phyloP scores from a whole-genome alignment of 2,888 invertebrate genomes.

The Pheosia gnoma region DNA sequence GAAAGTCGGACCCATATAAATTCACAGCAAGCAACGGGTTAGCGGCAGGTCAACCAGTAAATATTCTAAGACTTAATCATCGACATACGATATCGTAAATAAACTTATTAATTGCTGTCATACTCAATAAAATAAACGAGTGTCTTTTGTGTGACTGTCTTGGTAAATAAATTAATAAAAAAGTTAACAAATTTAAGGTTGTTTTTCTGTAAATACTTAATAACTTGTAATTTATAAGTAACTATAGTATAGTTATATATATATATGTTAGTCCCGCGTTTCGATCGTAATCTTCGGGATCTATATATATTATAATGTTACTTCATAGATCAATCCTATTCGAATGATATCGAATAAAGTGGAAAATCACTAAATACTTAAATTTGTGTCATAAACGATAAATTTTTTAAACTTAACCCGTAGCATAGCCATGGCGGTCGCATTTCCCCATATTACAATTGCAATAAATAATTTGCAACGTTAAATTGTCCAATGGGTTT shows the following conservation, averaged over 20 bases:
- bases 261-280: too few relatives aligned
- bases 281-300: too few relatives aligned
- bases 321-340: too few relatives aligned
- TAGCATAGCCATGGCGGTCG: constrained; percentile 33
- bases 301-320: too few relatives aligned
- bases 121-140: background rate
- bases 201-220: background rate
- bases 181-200: background rate
- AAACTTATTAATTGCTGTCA: constrained; percentile 1
- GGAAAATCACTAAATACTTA: background rate
- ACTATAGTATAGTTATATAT: too few relatives aligned
- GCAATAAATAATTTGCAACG: constrained; percentile 57
- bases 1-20: constrained; percentile 9
- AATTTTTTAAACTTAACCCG: constrained; percentile 19
- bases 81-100: constrained; percentile 12
- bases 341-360: too few relatives aligned
- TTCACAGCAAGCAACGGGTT: constrained; percentile 10
- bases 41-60: constrained; percentile 22
- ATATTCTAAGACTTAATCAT: constrained; percentile 20
- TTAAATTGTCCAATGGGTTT: constrained; percentile 47
- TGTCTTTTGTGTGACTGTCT: background rate
- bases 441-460: constrained; percentile 47
- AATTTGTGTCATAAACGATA: background rate
- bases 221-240: background rate
- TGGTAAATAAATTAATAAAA: background rate